These are phyloP conservation scores for Calameuta filiformis DNA, from an alignment of 2,888 invertebrate species.

Conservation along the genomic window DNA sequence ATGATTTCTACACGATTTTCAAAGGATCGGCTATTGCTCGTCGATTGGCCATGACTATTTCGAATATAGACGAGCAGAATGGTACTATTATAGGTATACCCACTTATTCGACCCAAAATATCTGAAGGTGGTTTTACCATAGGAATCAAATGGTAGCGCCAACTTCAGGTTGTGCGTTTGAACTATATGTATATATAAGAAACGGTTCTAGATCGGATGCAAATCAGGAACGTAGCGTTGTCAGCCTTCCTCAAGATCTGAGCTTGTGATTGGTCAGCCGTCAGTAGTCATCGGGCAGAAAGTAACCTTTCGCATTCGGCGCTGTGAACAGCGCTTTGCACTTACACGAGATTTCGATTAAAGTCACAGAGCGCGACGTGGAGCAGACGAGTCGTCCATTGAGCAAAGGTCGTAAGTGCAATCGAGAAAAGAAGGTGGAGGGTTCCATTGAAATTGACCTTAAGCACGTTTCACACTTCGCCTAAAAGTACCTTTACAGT, in stretches of 20 bases:
- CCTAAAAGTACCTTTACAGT: neutral
- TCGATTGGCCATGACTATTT: neutral
- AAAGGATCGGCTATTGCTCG: neutral
- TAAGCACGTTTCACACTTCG: neutral
- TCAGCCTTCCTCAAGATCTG: neutral
- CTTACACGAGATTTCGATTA: constrained; percentile 53
- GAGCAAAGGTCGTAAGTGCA: constrained; percentile 23
- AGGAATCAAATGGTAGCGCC: neutral
- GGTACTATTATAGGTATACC: neutral
- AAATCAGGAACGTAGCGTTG: neutral
- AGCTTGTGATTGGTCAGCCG: neutral
- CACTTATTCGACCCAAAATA: neutral
- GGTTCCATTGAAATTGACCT: neutral
- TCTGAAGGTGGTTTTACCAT: neutral
- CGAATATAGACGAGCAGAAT: neutral
- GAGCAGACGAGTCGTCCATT: constrained; percentile 31
- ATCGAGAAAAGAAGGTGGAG: constrained; percentile 25
- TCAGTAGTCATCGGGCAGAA: constrained; percentile 38
- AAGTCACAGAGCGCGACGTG: constrained; percentile 43
- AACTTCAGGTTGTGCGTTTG: neutral
- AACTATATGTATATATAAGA: neutral
- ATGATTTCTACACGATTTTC: neutral
- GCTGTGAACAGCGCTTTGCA: constrained; percentile 55
- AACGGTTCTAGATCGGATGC: neutral
- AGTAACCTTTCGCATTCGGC: constrained; percentile 52